Base-by-base conservation (phyloP, 1,140 invertebrate genomes). In the Drosophila arizonae region DNA sequence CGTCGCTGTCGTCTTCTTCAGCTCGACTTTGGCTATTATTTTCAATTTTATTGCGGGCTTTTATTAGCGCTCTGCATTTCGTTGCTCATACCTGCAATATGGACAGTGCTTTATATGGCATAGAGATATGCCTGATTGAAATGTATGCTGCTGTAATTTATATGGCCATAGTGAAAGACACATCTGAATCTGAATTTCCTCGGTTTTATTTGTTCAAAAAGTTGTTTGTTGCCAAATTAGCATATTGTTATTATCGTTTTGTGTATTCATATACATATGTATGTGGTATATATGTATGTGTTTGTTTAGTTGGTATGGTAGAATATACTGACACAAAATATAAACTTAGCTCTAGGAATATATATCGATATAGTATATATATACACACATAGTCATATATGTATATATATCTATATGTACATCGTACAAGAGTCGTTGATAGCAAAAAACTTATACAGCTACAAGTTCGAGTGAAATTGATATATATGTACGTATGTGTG, bases 31-130 rank as follows among this genome's bases (percentile, higher is more conserved):
- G 84, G 79, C 84, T 87, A 88, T 88, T 87, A 87, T 87, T 88
- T 88, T 88, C 66, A 84, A 87, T 87, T 87, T 87, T 88, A 87
- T 87, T 88, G 84, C 82, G 84, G 76, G 76, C 77, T 87, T 87
- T 87, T 87, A 87, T 87, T 87, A 77, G 84, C 79, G 84, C 79
- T 64, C 76, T 84, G 73, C 82, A 88, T 88, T 74, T 58, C 65
- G 57, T 43, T 60, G 57, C 41, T 60, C 57, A 48, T 33, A 48
- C 43, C 26, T 48, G 57, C 57, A 46, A 60, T 48, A 60, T 48
- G 43, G 57, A 33, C 57, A 81, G 80, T 55, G 78, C 78, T 81
- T 65, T 78, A 81, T 78, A 75, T 75, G 79, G 79, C 74, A 76
- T 66, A 72, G 62, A 66, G 79, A 81, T 81, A 75, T 69, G 72